Percentiles rank a stretch among this genome's conserved stretches.
Evolutionary conservation across 2,888 invertebrate genomes (phyloP).

Genomic region (Cryptocephalus primarius): DNA sequence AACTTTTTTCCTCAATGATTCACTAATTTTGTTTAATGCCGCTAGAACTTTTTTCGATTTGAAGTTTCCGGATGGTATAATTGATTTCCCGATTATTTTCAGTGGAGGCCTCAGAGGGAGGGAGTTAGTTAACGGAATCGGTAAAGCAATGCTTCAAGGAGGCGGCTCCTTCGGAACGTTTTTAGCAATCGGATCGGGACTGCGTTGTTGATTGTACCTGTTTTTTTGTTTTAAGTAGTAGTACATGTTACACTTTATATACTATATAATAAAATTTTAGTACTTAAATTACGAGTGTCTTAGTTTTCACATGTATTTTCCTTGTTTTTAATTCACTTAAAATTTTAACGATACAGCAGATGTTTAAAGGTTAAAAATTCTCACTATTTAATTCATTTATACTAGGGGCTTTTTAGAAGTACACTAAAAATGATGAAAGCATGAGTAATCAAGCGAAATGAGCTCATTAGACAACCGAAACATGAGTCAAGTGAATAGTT

Average conservation of each 20-base stretch:
- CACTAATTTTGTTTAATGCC: too few relatives aligned
- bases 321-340: too few relatives aligned
- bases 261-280: slow-evolving; percentile 9
- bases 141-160: slow-evolving; percentile 94
- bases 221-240: background rate
- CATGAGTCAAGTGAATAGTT: too few relatives aligned
- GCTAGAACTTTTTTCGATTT: too few relatives aligned
- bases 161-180: slow-evolving; percentile 97
- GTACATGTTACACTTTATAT: slow-evolving; percentile 2
- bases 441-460: too few relatives aligned
- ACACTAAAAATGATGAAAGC: too few relatives aligned
- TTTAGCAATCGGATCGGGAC: slow-evolving; percentile 83
- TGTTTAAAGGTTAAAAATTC: too few relatives aligned
- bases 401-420: too few relatives aligned
- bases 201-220: slow-evolving; percentile 51
- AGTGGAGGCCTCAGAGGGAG: slow-evolving; percentile 87
- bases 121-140: slow-evolving; percentile 85
- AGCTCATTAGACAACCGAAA: too few relatives aligned
- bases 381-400: too few relatives aligned
- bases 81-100: slow-evolving; percentile 18
- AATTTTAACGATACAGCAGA: too few relatives aligned
- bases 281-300: slow-evolving; percentile 3
- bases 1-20: background rate
- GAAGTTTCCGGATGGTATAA: background rate
- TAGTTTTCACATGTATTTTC: too few relatives aligned